Evolutionary conservation across 2,888 invertebrate genomes (phyloP), one percentile per base, ranked within the genome.

Genomic region (Cosmopolites sordidus): DNA sequence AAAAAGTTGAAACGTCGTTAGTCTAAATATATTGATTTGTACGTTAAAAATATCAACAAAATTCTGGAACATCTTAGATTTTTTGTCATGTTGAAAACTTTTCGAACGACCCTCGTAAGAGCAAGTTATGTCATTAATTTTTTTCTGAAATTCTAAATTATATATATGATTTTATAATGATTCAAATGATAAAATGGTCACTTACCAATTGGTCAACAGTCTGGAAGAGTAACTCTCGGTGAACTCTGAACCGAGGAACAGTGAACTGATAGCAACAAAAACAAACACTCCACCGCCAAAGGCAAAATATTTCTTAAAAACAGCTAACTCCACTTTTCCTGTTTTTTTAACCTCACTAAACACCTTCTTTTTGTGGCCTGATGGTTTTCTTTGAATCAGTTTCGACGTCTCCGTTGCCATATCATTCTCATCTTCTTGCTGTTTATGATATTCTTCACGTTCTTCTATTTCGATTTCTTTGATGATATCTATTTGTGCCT

Each of bases 401-500:
- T 51, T 57, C 6, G 54, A 40, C 16, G 50, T 40, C 51, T 59
- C 58, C 1, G 27, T 51, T 0, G 51, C 51, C 6, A 43, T 29
- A 22, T 51, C 51, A 16, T 50, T 47, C 42, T 57, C 51, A 14
- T 51, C 43, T 12, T 43, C 49, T 22, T 46, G 39, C 15, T 44
- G 11, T 12, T 44, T 17, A 3, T 37, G 18, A 12, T 50, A 11
- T 27, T 54, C 44, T 14, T 53, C 44, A 11, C 8, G 9, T n/a
- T 49, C 49, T 8, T 76, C 75, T 6, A 69, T 67, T 37, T 75
- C 75, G 42, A 79, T 75, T 48, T 64, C 59, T 27, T 58, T 58
- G 16, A 58, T 48, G 12, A 59, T 27, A 33, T 68, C 65, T 0
- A 87, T 87, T 4, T 82, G 82, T 8, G 80, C 82, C 49, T 82